Evolutionary conservation across 1,140 invertebrate genomes (phyloP), one percentile per base, ranked within the genome.

Genomic region (Heterodera schachtii): DNA sequence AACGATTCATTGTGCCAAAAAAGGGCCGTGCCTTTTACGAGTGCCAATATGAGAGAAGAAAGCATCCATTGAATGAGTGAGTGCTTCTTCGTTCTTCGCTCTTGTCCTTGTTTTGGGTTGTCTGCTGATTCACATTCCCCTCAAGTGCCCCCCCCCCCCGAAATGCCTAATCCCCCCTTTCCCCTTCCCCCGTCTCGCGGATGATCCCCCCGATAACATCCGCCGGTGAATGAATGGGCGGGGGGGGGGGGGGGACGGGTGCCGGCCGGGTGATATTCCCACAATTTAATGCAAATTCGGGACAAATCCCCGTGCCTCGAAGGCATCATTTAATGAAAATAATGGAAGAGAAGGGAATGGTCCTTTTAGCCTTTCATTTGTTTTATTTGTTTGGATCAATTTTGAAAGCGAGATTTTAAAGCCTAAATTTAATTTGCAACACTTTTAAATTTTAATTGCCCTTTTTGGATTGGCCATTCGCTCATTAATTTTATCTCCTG

Each of bases 131-230:
- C 57, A 13, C 57, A 19, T 16, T 60, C 16, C 57, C 57, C 57
- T 60, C 57, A 60, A 60, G 57, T 60, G 57, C 57, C 57, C 57
- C 8, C 8, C 57, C 4, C 57, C 9, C 57, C 13, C 57, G 16
- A 60, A 60, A 60, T 60, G 57, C 57, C 57, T 60, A 60, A 60
- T 60, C 57, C 57, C 57, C 31, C 31, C 31, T 31, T 31, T 31
- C 31, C 31, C 31, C 31, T 31, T 31, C 31, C 31, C 1, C 19
- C 57, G 19, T 60, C 57, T 60, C 57, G 57, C 11, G 57, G 57
- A 60, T 60, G 57, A 60, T 60, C 57, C 57, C 57, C 57, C 57
- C 57, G 57, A 60, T 60, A 60, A 60, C 57, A 60, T 60, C 57
- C 57, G 57, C 57, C 57, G 57, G 57, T 60, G 57, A 60, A 60